Base-by-base conservation (phyloP, 1,140 invertebrate genomes). In the Trissolcus basalis region DNA sequence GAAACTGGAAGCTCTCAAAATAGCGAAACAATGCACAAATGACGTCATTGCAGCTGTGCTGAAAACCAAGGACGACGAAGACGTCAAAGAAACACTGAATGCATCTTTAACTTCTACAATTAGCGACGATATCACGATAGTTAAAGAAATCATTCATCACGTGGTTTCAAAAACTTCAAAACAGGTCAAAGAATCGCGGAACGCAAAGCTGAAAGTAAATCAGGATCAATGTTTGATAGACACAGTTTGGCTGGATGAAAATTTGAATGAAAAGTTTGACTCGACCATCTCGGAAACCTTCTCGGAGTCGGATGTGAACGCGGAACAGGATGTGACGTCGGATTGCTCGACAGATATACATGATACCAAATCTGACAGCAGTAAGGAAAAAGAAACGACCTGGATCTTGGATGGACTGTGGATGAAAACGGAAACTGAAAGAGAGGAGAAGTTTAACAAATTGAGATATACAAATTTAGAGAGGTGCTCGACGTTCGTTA, bases 121-220 rank as follows among this genome's bases (percentile, higher is more conserved):
- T 6, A 71, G 58, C n/a, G 61, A 77, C 2, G 75, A 74, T 14
- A 2, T 81, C 13, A 75, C 81, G 7, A 68, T 84, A 1, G 63
- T 87, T 10, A 59, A 64, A 4, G 85, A 86, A 68, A 12, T 88
- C 0, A 77, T 89, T 10, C 82, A 86, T 53, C 85, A 84, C 35
- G 47, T 89, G 0, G 41, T 65, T 10, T 77, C 85, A 33, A 75
- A 53, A 0, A 77, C 32, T 33, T 1, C 8, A 13, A 77, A 75
- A 41, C 78, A 73, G 69, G 36, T 59, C 0, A 85, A 86, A 56
- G 81, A 85, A 43, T 60, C 36, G 11, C 45, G 64, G 0, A 84
- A 83, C 15, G 15, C 0, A 9, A 13, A 69, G 6, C 10, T 49
- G 11, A 68, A 69, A n/a, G 41, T 33, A 39, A 54, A 19, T 14